Evolutionary conservation across 2,113 vertebrate genomes (phyloP).

Genomic region (Amblyopsis rosae): DNA sequence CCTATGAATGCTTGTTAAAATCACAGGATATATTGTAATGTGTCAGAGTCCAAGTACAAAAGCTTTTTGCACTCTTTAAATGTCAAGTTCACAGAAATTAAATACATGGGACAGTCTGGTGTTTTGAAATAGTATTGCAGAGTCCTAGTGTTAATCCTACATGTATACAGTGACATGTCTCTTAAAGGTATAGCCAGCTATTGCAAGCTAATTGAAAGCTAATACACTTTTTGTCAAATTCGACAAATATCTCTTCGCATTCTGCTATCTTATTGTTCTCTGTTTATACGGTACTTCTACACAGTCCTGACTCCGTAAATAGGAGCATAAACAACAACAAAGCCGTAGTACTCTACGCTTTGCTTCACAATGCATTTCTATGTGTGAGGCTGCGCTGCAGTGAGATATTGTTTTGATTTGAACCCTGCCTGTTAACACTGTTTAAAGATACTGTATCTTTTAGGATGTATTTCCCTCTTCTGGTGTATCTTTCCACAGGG

Average conservation of each 20-base stretch:
- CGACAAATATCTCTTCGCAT: too few species aligned
- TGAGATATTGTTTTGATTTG: too few species aligned
- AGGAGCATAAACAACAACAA: too few species aligned
- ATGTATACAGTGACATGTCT: background rate
- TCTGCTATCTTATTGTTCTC: too few species aligned
- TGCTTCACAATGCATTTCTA: too few species aligned
- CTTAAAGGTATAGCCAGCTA: background rate
- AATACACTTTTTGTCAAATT: too few species aligned
- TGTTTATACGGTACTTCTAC: too few species aligned
- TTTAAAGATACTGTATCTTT: background rate
- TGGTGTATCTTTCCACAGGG: conserved; percentile 52
- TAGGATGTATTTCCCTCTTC: background rate
- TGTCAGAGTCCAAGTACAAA: conserved; percentile 35
- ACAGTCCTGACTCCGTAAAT: too few species aligned
- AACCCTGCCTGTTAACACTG: too few species aligned
- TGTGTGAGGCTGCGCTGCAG: too few species aligned
- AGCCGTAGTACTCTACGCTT: too few species aligned
- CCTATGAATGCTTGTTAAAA: conserved; percentile 39
- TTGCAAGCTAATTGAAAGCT: too few species aligned
- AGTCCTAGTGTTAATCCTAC: background rate
- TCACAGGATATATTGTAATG: conserved; percentile 38
- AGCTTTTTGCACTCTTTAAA: conserved; percentile 58
- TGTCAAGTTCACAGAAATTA: conserved; percentile 46
- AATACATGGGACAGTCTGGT: conserved; percentile 51
- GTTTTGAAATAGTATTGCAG: conserved; percentile 47